These are phyloP conservation scores for Cremastinae sp. DNA, from an alignment of 2,888 invertebrate species.

Conservation along the genomic window DNA sequence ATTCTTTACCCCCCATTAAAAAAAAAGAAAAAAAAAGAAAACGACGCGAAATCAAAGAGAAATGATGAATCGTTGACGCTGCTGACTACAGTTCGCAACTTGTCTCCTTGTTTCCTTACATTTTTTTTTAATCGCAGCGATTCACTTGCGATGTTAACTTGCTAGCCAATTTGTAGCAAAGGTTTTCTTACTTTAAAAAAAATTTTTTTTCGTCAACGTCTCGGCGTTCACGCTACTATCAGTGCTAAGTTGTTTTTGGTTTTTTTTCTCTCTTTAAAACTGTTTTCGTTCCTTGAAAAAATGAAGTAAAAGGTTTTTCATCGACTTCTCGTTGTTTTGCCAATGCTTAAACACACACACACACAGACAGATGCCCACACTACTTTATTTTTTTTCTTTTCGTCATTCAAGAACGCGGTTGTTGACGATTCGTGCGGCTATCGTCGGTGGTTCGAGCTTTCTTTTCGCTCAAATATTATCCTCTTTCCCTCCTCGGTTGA, in stretches of 20 bases:
- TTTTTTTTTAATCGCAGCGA: slow-evolving; percentile 25
- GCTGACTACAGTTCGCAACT: slow-evolving; percentile 10
- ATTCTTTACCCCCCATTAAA: slow-evolving; percentile 47
- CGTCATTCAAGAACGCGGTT: slow-evolving; percentile 11
- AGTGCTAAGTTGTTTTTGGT: slow-evolving; percentile 34
- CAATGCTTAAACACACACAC: slow-evolving; percentile 1
- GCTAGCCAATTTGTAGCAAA: slow-evolving; percentile 27
- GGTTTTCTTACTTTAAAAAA: slow-evolving; percentile 2
- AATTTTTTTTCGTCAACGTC: slow-evolving; percentile 1
- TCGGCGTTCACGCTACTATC: slow-evolving; percentile 37
- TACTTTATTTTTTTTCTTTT: slow-evolving; percentile 14
- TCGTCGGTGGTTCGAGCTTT: slow-evolving; percentile 60
- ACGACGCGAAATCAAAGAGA: slow-evolving; percentile 6
- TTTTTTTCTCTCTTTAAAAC: slow-evolving; percentile 22
- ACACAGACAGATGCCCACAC: slow-evolving; percentile 12
- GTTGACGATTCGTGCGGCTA: slow-evolving; percentile 28
- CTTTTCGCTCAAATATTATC: slow-evolving; percentile 42
- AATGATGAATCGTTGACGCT: slow-evolving; percentile 9
- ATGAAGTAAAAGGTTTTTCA: slow-evolving; percentile 20
- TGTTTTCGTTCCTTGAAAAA: slow-evolving; percentile 22
- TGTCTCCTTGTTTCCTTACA: slow-evolving; percentile 22
- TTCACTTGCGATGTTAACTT: slow-evolving; percentile 22
- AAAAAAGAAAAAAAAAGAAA: slow-evolving; percentile 35
- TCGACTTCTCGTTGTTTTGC: slow-evolving; percentile 4
- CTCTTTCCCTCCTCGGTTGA: slow-evolving; percentile 1